Evolutionary conservation across 2,888 invertebrate genomes (phyloP), one percentile per base, ranked within the genome.

Genomic region (Scaeva pyrastri): DNA sequence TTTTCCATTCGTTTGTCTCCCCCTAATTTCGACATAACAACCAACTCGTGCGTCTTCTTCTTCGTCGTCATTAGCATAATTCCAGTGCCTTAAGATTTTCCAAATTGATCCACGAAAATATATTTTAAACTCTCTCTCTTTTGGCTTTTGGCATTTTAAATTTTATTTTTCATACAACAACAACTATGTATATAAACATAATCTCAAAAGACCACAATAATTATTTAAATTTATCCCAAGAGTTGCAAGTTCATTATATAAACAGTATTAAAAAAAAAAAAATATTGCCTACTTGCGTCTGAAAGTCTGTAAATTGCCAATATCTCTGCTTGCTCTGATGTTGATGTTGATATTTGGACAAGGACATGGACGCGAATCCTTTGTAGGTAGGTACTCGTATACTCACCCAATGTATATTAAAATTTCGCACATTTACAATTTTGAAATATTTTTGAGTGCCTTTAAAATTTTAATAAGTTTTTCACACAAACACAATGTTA

Each of bases 401-500:
- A 31, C 8, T 1, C 8, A 31, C 31, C 8, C 5, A 7, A 31
- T 8, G 8, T 31, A 31, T 31, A 4, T 31, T 31, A 31, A 31
- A 31, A 31, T 36, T 68, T 68, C 19, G 39, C 62, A 50, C 39
- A 39, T 48, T 19, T 48, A 48, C 10, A 39, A 11, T 14, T 52
- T 16, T 23, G 43, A 64, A 52, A 56, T 41, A 55, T 77, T 71
- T 68, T 45, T 50, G 16, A 39, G 60, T 31, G 36, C n/a, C 58
- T 36, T 64, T 71, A 58, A 80, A 80, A 80, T 80, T 80, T 80
- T 84, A 84, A 84, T 84, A 72, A 84, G 45, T 52, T 43, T 8
- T 16, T 48, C 12, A 12, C 19, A 12, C 19, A 11, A 19, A 19
- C 58, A 62, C 23, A 73, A 23, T 23, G 6, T 31, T 31, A 48